phyloP scores from a whole-genome alignment of 2,888 invertebrate genomes.

The Diarsia brunnea region DNA sequence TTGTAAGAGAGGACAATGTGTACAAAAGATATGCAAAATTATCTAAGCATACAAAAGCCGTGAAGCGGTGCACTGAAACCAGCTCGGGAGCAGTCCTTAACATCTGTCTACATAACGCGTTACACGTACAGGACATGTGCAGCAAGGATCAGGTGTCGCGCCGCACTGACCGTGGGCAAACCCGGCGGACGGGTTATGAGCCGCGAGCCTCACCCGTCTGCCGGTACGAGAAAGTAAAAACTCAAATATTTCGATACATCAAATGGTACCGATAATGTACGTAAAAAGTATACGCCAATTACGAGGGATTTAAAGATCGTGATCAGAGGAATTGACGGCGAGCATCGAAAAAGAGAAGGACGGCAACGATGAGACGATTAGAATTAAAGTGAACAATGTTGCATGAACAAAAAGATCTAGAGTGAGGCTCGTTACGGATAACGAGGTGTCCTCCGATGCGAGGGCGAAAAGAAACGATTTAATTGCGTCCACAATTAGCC shows the following conservation, averaged over 20 bases:
- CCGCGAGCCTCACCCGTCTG: constrained; percentile 72
- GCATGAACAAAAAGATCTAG: constrained; percentile 75
- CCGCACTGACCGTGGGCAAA: constrained; percentile 87
- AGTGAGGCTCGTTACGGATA: constrained; percentile 78
- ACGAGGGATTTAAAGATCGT: constrained; percentile 64
- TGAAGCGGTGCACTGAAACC: constrained; percentile 64
- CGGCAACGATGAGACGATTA: constrained; percentile 70
- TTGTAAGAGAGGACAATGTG: constrained; percentile 25
- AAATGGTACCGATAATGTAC: constrained; percentile 68
- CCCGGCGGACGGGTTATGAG: constrained; percentile 82
- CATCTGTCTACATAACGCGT: constrained; percentile 80
- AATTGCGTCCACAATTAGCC: constrained; percentile 85
- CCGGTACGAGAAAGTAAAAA: constrained; percentile 80
- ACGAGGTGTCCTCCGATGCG: constrained; percentile 75
- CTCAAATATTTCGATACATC: constrained; percentile 73
- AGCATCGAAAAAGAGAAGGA: constrained; percentile 59
- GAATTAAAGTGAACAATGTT: constrained; percentile 77
- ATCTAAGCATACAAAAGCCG: constrained; percentile 49
- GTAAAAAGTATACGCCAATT: constrained; percentile 66
- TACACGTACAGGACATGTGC: constrained; percentile 80
- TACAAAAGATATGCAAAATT: constrained; percentile 41
- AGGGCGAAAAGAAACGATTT: constrained; percentile 82
- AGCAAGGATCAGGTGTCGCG: constrained; percentile 88
- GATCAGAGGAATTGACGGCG: constrained; percentile 56
- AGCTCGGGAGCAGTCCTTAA: constrained; percentile 74